Base-by-base conservation (phyloP, 2,113 vertebrate genomes). In the Malurus melanocephalus region DNA sequence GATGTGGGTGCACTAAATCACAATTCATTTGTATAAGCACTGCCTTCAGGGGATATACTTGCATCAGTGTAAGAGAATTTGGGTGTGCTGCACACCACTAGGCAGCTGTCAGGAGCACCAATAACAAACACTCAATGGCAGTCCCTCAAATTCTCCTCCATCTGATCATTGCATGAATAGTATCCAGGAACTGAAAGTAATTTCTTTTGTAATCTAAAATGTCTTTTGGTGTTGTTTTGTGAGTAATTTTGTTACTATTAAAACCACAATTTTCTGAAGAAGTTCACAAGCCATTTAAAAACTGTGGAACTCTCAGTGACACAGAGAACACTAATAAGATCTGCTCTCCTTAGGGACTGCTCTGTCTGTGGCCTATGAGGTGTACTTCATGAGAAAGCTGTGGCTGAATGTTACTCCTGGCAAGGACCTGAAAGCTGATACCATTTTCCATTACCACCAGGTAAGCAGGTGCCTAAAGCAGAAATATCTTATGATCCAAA, bases 381-480 rank as follows among this genome's bases (percentile, higher is more conserved):
- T 99, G 64, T 98, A 98, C 94, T 99, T 99, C 95, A 99, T 99
- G 99, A 97, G 98, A 96, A 99, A 99, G 93, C 84, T 99, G 66
- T 99, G 99, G 99, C 97, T 99, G 64, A 99, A 96, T 7, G 97
- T 99, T 48, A 48, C 75, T 80, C 99, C 99, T 13, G 99, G 99
- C 55, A 98, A 98, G 93, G 99, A 99, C 62, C 17, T 97, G 52
- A 97, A 98, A 57, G 99, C 99, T 7, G 99, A 99, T 90, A 96
- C 96, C 48, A 98, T 98, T 82, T 99, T 99, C 92, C 99, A 99
- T 90, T 99, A 98, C 95, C 98, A 99, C 85, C 99, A 99, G 99
- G 99, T 99, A 96, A 91, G 13, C 40, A 73, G 51, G n/a, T 89
- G 64, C n/a, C n/a, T 77, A 56, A 74, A 85, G 42, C 35, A 66